Base-by-base conservation (phyloP, 2,888 invertebrate genomes). In the Drosophila seclusa region DNA sequence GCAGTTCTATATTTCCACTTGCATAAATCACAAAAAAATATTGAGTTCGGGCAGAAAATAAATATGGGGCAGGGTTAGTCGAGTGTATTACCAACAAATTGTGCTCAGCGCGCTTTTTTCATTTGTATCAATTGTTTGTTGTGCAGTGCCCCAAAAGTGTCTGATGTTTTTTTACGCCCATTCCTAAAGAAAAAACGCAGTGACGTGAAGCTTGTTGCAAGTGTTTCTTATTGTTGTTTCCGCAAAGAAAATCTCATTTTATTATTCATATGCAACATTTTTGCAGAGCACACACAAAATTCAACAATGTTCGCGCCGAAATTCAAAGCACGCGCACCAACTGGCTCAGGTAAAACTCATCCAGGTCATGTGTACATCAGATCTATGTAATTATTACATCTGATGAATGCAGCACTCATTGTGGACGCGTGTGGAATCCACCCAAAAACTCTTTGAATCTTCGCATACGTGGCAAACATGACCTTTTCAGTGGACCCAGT, bases 251-350 rank as follows among this genome's bases (percentile, higher is more conserved):
- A 32, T 38, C 32, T 55, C 13, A 40, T 34, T 59, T 40, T 60
- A 21, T 67, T 53, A 66, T 36, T 42, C 32, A 48, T 50, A 27
- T 66, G 66, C 59, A 53, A 73, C 54, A 67, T 65, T 69, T 73
- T 87, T 76, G 80, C 87, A 86, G 89, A 86, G 49, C 65, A 82
- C 68, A 78, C 80, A 78, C 89, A 80, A 60, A 78, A 72, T 55
- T 63, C 95, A 93, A 94, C 95, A 94, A 96, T 96, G 95, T 95
- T 96, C 92, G 94, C 95, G 85, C 97, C 97, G 85, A 96, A 95
- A 92, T 97, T 97, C 94, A 97, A 96, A 94, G 97, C 97, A 89
- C 96, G 95, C 91, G 95, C 96, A 88, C 94, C 95, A 53, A 70
- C 84, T 63, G 92, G 92, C 81, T 81, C 91, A 92, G 92, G 92